These are phyloP conservation scores for Helobdella robusta DNA, from an alignment of 2,888 invertebrate genomes.

Conservation along the genomic window DNA sequence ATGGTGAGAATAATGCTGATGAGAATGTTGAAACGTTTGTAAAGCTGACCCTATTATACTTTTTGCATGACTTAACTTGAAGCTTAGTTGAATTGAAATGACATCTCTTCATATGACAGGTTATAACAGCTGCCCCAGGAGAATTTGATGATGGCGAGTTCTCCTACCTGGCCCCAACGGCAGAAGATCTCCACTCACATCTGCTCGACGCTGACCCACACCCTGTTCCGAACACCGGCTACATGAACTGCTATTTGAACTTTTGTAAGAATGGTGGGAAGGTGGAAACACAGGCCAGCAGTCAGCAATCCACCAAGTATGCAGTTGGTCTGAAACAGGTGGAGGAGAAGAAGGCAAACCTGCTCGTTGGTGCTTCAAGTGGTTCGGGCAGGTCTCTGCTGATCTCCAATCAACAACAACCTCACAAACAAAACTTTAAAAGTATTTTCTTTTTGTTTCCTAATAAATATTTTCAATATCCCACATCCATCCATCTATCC, in stretches of 20 bases:
- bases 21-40: too few relatives aligned
- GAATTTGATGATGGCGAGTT: constrained; percentile 29
- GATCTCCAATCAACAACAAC: too few relatives aligned
- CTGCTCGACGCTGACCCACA: constrained; percentile 9
- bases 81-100: too few relatives aligned
- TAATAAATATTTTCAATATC: too few relatives aligned
- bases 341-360: too few relatives aligned
- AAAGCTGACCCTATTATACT: too few relatives aligned
- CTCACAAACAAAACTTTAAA: too few relatives aligned
- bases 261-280: constrained; percentile 38
- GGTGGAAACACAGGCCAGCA: not conserved
- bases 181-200: not conserved
- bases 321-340: not conserved
- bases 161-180: constrained; percentile 9
- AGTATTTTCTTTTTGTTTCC: not conserved
- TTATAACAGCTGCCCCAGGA: constrained; percentile 25
- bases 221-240: constrained; percentile 29
- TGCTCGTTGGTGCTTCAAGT: too few relatives aligned
- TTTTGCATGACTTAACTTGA: too few relatives aligned
- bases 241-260: constrained; percentile 43
- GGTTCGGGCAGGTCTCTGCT: too few relatives aligned
- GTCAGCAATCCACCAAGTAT: not conserved
- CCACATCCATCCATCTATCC: too few relatives aligned
- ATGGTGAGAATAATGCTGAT: too few relatives aligned
- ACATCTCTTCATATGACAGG: not conserved